A percentile compares a stretch with the other conserved stretches of the same genome.
These are phyloP conservation scores for Suillia variegata DNA, from an alignment of 2,888 invertebrate genomes.

Conservation along the genomic window DNA sequence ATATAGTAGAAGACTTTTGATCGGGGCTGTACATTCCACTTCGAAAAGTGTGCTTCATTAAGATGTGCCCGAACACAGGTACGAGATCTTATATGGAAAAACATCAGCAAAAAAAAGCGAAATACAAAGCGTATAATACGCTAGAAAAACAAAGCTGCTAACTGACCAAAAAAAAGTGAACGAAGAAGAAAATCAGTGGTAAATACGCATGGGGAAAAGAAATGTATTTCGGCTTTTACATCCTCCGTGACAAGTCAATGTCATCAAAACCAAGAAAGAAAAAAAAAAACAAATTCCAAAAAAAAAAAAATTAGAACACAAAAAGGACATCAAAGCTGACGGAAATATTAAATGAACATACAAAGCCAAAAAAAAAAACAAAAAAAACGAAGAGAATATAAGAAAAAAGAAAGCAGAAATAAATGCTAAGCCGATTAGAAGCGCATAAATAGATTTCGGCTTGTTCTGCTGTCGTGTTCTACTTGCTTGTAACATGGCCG, in stretches of 20 bases:
- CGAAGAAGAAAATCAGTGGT: neutral
- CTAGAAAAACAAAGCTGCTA: neutral
- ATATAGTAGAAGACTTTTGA: no score
- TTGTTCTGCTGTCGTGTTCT: neutral
- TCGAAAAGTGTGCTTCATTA: neutral
- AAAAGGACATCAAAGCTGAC: slow-evolving; percentile 5
- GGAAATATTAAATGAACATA: slow-evolving; percentile 1
- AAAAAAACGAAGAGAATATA: no score
- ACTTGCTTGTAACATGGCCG: no score
- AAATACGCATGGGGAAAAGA: neutral
- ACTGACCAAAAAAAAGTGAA: neutral
- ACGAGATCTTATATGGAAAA: no score
- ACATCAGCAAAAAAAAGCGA: no score
- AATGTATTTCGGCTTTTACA: neutral
- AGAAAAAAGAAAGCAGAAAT: no score
- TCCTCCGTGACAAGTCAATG: slow-evolving; percentile 3
- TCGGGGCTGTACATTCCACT: no score
- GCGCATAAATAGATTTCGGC: slow-evolving; percentile 17
- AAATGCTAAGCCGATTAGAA: slow-evolving; percentile 15
- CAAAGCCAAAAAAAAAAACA: neutral
- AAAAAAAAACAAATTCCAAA: neutral
- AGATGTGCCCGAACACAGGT: neutral
- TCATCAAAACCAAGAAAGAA: no score
- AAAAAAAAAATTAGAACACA: neutral
- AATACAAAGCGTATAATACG: no score